Conservation (phyloP, 2,888 invertebrate species). For the Microplitis manilae region DNA sequence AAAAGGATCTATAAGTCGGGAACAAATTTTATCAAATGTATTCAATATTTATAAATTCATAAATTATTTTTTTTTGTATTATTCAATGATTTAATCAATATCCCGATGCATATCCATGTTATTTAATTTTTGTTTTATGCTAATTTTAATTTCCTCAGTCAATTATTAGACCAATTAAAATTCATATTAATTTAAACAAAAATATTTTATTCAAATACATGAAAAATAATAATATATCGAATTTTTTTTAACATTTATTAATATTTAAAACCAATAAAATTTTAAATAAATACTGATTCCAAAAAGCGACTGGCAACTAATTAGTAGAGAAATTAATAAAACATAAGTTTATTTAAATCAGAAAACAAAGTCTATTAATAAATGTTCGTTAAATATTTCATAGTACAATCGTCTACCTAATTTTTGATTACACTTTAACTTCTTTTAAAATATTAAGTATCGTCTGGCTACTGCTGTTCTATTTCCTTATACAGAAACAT, state of each 20-base stretch:
- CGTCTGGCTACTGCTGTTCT: neutral
- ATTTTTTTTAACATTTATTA: no score
- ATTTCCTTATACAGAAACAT: neutral
- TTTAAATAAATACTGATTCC: no score
- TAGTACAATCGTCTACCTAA: neutral
- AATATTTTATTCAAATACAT: no score
- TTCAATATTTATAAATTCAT: neutral
- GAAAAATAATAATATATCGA: no score
- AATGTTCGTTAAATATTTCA: neutral
- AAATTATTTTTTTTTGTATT: constrained; percentile 30
- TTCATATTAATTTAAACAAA: no score
- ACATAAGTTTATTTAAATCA: neutral
- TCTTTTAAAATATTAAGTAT: neutral
- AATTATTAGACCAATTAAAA: neutral
- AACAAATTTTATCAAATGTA: neutral
- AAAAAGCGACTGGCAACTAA: neutral
- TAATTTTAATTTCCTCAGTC: neutral
- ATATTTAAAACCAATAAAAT: no score
- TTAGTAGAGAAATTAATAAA: neutral
- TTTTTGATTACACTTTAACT: neutral
- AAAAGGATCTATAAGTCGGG: neutral
- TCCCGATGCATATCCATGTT: neutral
- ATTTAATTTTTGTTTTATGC: neutral
- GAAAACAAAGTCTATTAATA: neutral
- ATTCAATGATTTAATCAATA: neutral